Evolutionary conservation across 2,797 vertebrate genomes (phyloP), one percentile per base, ranked within the genome.

Genomic region (Tinamus major): DNA sequence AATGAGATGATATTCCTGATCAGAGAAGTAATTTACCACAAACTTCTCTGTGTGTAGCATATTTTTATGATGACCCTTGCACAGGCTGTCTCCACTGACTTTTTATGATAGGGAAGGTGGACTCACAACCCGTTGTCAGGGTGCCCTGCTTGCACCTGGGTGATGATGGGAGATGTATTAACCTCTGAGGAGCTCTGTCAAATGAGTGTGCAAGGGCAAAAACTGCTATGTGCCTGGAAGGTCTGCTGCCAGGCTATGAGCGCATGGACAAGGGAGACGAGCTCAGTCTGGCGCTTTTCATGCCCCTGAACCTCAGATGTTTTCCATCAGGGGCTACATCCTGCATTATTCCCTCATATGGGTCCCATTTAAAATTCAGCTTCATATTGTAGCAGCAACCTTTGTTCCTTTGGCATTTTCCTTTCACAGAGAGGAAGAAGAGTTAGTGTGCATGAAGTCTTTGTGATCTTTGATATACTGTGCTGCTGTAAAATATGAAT

Each of bases 391-490:
- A 92, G 15, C 7, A 48, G 6, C 5, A 26, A 10, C 4, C 9
- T 84, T 78, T 51, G 6, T 14, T 71, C 17, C 39, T 46, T 41
- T 23, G 58, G 6, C 11, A 3, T 9, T 56, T 80, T 79, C 8
- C 74, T 51, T 78, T 74, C 39, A 82, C 13, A 74, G 1, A 58
- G 1, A 62, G 12, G 14, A 79, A 62, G 8, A 85, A 46, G 13
- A 26, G 5, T 3, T 39, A 35, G 3, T 6, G 27, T 3, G 17
- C 4, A 27, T 1, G 1, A 84, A 46, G 3, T 3, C 26, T 18
- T 67, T 5, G 2, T 27, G 15, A 29, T 89, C 46, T 92, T 82
- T 64, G 31, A 90, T 81, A 79, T 48, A 49, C 2, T 67, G 2
- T 46, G 19, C 18, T 69, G 8, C 4, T 33, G 21, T 46, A 85